phyloP scores from a whole-genome alignment of 2,113 vertebrate genomes.

The Puntigrus tetrazona region DNA sequence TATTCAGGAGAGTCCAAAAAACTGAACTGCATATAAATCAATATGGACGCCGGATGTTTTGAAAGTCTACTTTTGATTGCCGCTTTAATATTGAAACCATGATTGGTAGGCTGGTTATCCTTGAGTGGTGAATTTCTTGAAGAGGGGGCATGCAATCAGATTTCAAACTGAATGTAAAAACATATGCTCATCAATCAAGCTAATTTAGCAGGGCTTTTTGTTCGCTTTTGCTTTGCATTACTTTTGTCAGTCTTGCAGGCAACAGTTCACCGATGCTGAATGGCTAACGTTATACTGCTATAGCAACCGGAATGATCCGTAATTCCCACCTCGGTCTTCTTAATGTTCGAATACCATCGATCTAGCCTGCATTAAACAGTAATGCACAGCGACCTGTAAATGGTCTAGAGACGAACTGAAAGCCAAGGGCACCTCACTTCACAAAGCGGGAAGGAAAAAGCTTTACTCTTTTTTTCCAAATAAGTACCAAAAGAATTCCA shows the following conservation, averaged over 20 bases:
- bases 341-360: not conserved
- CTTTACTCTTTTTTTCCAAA: not conserved
- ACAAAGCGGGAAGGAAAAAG: not conserved
- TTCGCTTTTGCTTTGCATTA: not conserved
- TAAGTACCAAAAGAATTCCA: not conserved
- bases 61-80: constrained; percentile 18
- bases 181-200: constrained; percentile 15
- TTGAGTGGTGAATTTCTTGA: constrained; percentile 5
- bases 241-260: not conserved
- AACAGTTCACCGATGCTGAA: not conserved
- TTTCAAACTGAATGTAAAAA: constrained; percentile 7
- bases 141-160: constrained; percentile 29
- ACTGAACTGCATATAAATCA: constrained; percentile 27
- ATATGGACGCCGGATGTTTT: not conserved
- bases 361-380: not conserved
- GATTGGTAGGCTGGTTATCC: constrained; percentile 29
- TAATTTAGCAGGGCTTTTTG: not conserved
- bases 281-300: not conserved
- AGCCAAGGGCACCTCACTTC: constrained; percentile 24
- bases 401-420: not conserved
- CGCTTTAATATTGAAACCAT: constrained; percentile 12
- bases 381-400: constrained; percentile 23
- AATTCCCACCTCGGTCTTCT: not conserved
- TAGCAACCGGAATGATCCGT: not conserved
- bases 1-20: constrained; percentile 25